Conservation (phyloP, 1,140 invertebrate species). For the Caenorhabditis elegans region DNA sequence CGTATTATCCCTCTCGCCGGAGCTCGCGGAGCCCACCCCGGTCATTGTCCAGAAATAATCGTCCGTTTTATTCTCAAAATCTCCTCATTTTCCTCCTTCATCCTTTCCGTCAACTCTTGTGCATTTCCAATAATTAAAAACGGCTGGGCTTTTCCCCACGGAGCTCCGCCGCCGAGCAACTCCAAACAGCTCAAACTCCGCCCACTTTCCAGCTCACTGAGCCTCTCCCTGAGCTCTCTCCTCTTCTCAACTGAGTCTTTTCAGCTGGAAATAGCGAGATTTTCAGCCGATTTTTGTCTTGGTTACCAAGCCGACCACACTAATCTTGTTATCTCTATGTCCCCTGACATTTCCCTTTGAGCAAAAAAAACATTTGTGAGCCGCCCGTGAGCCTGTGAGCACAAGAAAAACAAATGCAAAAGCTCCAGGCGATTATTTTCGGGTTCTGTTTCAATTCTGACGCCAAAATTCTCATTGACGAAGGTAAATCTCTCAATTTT, state of each 20-base stretch:
- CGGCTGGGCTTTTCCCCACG: not conserved
- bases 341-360: too few relatives aligned
- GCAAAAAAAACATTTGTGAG: too few relatives aligned
- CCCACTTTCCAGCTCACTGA: not conserved
- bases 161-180: not conserved
- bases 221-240: too few relatives aligned
- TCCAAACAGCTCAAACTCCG: slow-evolving; percentile 13
- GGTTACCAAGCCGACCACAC: too few relatives aligned
- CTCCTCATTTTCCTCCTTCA: not conserved
- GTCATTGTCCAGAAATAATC: slow-evolving; percentile 23
- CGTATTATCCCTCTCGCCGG: too few relatives aligned
- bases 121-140: slow-evolving; percentile 17
- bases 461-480: not conserved
- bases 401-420: not conserved
- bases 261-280: too few relatives aligned
- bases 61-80: not conserved
- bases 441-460: slow-evolving; percentile 13
- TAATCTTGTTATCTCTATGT: too few relatives aligned
- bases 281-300: too few relatives aligned
- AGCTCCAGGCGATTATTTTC: not conserved
- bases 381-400: too few relatives aligned
- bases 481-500: not conserved
- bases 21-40: too few relatives aligned
- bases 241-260: too few relatives aligned
- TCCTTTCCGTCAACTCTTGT: not conserved